phyloP scores from a whole-genome alignment of 2,797 vertebrate genomes.

The Coreius guichenoti region DNA sequence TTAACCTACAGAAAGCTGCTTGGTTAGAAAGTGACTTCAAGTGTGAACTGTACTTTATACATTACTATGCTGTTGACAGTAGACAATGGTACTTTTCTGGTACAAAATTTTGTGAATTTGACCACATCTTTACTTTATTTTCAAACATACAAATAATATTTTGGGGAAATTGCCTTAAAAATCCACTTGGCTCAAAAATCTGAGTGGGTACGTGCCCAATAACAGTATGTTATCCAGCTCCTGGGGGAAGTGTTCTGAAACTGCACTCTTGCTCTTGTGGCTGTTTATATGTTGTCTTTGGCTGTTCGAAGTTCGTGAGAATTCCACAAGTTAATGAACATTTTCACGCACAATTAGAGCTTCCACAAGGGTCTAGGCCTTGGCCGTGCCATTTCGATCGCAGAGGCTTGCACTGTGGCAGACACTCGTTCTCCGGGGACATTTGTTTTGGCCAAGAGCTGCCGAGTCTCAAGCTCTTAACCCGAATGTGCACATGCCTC shows the following conservation, averaged over 20 bases:
- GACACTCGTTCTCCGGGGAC: slow-evolving; percentile 53
- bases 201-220: background rate
- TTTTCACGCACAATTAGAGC: slow-evolving; percentile 68
- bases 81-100: background rate
- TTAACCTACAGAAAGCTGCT: background rate
- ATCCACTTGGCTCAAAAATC: background rate
- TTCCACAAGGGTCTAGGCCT: slow-evolving; percentile 58
- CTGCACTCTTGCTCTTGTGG: slow-evolving; percentile 44
- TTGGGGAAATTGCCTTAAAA: background rate
- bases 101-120: background rate
- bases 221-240: background rate
- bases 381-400: slow-evolving; percentile 53
- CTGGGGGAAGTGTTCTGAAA: background rate
- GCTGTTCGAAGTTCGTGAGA: slow-evolving; percentile 50
- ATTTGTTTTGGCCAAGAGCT: slow-evolving; percentile 62
- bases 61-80: background rate
- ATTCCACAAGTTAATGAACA: slow-evolving; percentile 65
- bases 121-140: background rate
- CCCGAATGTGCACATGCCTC: slow-evolving; percentile 65
- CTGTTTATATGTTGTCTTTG: slow-evolving; percentile 56
- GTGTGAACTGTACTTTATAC: background rate
- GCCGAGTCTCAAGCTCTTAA: slow-evolving; percentile 56
- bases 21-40: background rate
- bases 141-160: background rate
- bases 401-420: slow-evolving; percentile 38